phyloP scores from a whole-genome alignment of 2,113 vertebrate genomes.

The Riparia riparia region DNA sequence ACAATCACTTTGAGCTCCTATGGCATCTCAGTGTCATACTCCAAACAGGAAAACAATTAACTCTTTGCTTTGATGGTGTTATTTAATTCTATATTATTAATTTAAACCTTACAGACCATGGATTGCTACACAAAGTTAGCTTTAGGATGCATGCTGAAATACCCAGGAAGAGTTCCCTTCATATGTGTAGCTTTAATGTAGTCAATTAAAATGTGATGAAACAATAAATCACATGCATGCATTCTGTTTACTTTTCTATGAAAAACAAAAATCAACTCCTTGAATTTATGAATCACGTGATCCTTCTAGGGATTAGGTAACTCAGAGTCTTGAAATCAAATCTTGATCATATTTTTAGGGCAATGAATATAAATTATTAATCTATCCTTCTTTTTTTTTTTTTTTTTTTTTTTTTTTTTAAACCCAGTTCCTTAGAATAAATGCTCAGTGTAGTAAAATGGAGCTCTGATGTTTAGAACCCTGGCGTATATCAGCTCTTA shows the following conservation, averaged over 20 bases:
- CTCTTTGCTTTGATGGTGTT: constrained; percentile 75
- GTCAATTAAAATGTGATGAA: constrained; percentile 65
- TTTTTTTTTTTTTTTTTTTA: background rate
- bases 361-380: constrained; percentile 19
- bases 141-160: constrained; percentile 46
- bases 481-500: constrained; percentile 59
- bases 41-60: constrained; percentile 75
- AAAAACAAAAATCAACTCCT: background rate
- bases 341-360: background rate
- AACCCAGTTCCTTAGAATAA: background rate
- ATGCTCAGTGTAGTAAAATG: constrained; percentile 46
- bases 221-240: background rate
- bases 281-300: constrained; percentile 10
- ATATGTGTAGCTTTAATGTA: constrained; percentile 49
- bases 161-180: background rate
- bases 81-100: constrained; percentile 76
- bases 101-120: constrained; percentile 72
- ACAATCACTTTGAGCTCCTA: constrained; percentile 38
- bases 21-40: constrained; percentile 48
- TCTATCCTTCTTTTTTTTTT: background rate
- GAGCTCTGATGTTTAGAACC: constrained; percentile 39
- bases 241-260: constrained; percentile 29
- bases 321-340: background rate
- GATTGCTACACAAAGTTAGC: constrained; percentile 64
- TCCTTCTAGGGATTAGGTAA: background rate